Base-by-base conservation (phyloP, 2,113 vertebrate species). In the Malurus alboscapulatus region DNA sequence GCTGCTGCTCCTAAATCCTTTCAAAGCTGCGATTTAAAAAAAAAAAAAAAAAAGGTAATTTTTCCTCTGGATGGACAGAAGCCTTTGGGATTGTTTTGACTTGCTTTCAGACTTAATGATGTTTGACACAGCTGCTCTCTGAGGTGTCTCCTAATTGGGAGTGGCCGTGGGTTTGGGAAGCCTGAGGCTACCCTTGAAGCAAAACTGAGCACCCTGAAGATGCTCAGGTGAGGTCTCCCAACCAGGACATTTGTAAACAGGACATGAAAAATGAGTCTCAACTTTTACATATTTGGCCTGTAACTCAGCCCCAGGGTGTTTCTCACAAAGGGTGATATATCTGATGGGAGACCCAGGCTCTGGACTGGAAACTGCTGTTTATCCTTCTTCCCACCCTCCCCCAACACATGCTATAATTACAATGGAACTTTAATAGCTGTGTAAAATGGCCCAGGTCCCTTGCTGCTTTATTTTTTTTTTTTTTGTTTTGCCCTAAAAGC, bases 191-290 rank as follows among this genome's bases (percentile, higher is more conserved):
- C 0, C 27, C 55, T 59, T 77, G 57, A 63, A 67, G 90, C 76
- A 74, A 44, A 84, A 38, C 34, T 77, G 50, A 80, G 80, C 59
- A 45, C 27, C 8, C 29, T 38, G 38, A 38, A 65, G 53, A 61
- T 79, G 25, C 40, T 36, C 67, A 66, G 62, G 51, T 89, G 89
- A 92, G 55, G 42, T 92, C 42, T 94, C 58, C 30, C 15, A 47
- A 36, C 9, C 63, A 40, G 62, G 74, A 42, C 72, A 50, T 32
- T 94, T 68, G 76, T 82, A 87, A 94, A 94, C 62, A 94, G 47
- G 57, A 92, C 45, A 4, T 75, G 69, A 90, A 87, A 88, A 95
- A 91, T 84, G n/a, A 75, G 53, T 89, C 77, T 94, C 58, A 79
- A 54, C 84, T 91, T 94, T 85, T 72, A 68, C 50, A 51, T 10